These are phyloP conservation scores for Mystacides longicornis DNA, from an alignment of 2,888 invertebrate species.

Conservation along the genomic window DNA sequence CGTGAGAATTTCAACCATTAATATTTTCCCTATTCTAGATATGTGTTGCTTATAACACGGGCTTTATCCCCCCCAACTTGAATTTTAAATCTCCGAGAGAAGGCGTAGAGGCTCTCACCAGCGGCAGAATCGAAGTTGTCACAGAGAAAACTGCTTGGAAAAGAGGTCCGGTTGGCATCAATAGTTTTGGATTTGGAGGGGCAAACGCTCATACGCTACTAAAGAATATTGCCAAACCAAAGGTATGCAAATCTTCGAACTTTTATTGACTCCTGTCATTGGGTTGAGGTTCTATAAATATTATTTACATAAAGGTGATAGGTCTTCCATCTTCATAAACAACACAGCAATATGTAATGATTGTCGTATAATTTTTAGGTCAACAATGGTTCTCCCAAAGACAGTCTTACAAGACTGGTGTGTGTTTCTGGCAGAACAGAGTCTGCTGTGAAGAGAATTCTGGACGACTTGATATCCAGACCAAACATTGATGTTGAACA, in stretches of 20 bases:
- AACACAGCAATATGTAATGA: no score
- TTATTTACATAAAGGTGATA: no score
- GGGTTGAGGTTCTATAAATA: no score
- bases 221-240: conserved; percentile 51
- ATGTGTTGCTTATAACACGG: conserved; percentile 72
- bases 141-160: conserved; percentile 62
- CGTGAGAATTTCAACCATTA: no score
- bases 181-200: conserved; percentile 92
- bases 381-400: conserved; percentile 55
- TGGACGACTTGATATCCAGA: conserved; percentile 55
- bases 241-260: no score
- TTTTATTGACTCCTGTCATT: no score
- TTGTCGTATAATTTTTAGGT: conserved; percentile 36
- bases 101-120: conserved; percentile 52
- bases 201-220: conserved; percentile 71
- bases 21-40: conserved; percentile 40
- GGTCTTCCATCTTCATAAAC: no score
- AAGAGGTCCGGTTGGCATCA: conserved; percentile 73
- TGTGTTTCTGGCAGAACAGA: conserved; percentile 74
- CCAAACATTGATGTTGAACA: conserved; percentile 58
- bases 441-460: conserved; percentile 58
- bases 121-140: conserved; percentile 63
- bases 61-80: conserved; percentile 77
- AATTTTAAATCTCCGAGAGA: conserved; percentile 61
- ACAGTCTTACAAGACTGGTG: conserved; percentile 65